Evolutionary conservation across 2,113 vertebrate species (phyloP).

Genomic region (Columba janthina): DNA sequence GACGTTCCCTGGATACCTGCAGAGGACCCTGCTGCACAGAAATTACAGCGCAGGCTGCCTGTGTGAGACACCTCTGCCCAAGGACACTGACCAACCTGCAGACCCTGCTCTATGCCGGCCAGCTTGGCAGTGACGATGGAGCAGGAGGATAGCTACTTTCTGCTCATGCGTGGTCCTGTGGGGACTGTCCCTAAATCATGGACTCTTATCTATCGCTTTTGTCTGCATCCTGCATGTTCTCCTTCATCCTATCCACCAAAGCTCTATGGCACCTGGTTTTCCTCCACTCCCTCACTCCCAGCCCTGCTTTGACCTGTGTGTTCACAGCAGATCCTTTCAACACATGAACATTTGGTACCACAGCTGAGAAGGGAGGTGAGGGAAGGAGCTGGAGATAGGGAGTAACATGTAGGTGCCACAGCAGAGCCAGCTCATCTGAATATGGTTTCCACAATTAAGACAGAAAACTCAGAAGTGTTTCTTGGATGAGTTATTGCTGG

Average conservation of each 20-base stretch:
- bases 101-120: not conserved
- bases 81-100: not conserved
- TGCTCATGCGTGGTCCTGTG: not conserved
- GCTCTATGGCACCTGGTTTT: not conserved
- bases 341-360: not conserved
- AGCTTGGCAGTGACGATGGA: not conserved
- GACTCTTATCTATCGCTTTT: not conserved
- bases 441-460: not conserved
- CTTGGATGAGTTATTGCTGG: not conserved
- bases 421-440: not conserved
- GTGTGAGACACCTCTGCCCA: not conserved
- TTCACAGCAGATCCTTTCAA: not conserved
- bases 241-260: not conserved
- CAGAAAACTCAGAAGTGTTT: not conserved
- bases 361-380: not conserved
- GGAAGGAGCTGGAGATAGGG: not conserved
- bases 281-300: not conserved
- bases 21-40: not conserved
- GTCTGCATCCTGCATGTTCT: not conserved
- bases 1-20: not conserved
- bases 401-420: not conserved
- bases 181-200: not conserved
- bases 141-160: not conserved
- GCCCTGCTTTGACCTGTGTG: not conserved
- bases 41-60: not conserved